Base-by-base conservation (phyloP, 2,797 vertebrate species). In the Anabacerthia variegaticeps region DNA sequence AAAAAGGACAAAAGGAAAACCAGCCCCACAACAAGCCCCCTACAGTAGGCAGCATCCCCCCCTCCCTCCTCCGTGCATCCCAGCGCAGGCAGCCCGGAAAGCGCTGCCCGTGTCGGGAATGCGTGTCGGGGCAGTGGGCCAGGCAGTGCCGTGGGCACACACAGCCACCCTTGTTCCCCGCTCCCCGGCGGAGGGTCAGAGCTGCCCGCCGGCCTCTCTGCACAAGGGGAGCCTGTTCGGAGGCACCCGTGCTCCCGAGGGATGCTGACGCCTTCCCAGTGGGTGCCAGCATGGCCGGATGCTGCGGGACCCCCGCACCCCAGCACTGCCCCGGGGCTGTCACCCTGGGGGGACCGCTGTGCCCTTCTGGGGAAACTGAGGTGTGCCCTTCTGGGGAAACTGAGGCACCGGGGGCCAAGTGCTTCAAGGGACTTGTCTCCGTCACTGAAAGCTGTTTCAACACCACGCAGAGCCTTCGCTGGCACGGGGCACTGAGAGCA, bases 131-230 rank as follows among this genome's bases (percentile, higher is more conserved):
- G 95, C 91, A 10, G 0, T 0, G 54, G 88, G 96, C 96, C 95
- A 96, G 92, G 20, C 7, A 7, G 81, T 3, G 24, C 63, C 26
- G 6, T 0, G 86, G 95, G 87, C 15, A 8, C 82, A 92, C 89
- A 88, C 89, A 91, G 90, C 80, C 62, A 4, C 76, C 89, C 93
- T 95, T 96, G 93, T 97, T 95, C 96, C 82, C 86, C 12, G 41
- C 92, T 96, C 85, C 85, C 59, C 37, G 30, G 59, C 58, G 5
- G 6, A 56, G 85, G 86, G 20, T 69, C 80, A 8, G 85, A 59
- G 76, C 73, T 30, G 68, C 74, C 32, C n/a, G 55, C 75, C 73
- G 24, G 46, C 61, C 71, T 43, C 36, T 5, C 49, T 10, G 17
- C 80, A 91, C 91, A 96, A 94, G 81, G 75, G 77, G 28, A 49